Base-by-base conservation (phyloP, 2,797 vertebrate genomes). In the Phaenicophaeus curvirostris region DNA sequence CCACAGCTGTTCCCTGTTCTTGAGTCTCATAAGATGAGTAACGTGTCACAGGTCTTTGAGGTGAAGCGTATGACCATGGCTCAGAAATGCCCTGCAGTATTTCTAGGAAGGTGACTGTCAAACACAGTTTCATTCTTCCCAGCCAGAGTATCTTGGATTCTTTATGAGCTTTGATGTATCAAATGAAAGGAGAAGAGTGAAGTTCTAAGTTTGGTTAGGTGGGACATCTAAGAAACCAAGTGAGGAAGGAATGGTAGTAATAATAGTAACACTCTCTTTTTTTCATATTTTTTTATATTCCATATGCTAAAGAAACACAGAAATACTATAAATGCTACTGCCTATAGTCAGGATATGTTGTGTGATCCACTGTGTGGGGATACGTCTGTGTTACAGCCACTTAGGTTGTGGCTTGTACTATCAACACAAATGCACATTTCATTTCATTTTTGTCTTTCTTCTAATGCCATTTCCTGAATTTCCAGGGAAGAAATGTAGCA, bases 391-490 rank as follows among this genome's bases (percentile, higher is more conserved):
- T 12, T 63, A 39, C 94, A 86, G 76, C 44, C 80, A 4, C 55
- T 59, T 1, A 15, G 59, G 67, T 4, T 6, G 57, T 35, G 65
- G 20, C 23, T 67, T 79, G n/a, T 76, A 10, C 44, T 63, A n/a
- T 28, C 50, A 11, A 18, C 76, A 53, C 71, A 71, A 76, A 71
- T 3, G 6, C 39, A 41, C 53, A 4, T 7, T 62, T 54, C 6
- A 5, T 37, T 76, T 59, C 48, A 89, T 25, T 28, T 35, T 15
- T 11, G 44, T 15, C 16, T 53, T 89, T 27, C 37, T 53, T 65
- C 75, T 83, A 15, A 42, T 42, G 31, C 37, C 8, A 5, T 39
- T 95, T 85, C 94, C 75, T 87, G 80, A 59, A n/a, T 67, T 88
- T 85, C 55, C 65, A 83, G 48, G 58, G 65, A 75, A 44, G 7